phyloP scores from a whole-genome alignment of 2,888 invertebrate genomes.

The Hedychridium roseum region DNA sequence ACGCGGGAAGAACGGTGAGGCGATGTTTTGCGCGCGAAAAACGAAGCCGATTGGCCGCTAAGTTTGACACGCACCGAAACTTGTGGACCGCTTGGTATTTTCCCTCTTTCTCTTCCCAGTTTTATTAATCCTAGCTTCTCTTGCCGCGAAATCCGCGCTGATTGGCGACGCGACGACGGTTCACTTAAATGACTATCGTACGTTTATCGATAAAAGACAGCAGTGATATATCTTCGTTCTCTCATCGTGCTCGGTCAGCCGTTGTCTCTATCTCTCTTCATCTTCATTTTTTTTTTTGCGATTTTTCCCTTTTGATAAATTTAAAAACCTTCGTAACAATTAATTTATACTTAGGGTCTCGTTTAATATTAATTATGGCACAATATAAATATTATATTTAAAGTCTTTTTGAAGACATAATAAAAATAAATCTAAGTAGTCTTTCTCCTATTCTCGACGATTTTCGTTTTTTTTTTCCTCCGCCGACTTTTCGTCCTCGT shows the following conservation, averaged over 20 bases:
- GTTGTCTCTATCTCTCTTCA: background rate
- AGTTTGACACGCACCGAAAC: no score
- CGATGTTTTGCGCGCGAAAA: no score
- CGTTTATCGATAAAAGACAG: conserved; percentile 41
- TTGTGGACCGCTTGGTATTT: no score
- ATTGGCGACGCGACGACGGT: conserved; percentile 26
- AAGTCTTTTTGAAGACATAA: conserved; percentile 63
- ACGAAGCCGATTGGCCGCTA: no score
- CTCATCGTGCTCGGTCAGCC: conserved; percentile 7
- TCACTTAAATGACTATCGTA: conserved; percentile 31
- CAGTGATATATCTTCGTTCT: conserved; percentile 38
- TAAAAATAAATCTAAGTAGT: conserved; percentile 64
- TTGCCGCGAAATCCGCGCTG: conserved; percentile 33
- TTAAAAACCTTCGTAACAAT: conserved; percentile 61
- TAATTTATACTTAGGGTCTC: conserved; percentile 60
- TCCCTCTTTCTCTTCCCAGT: no score
- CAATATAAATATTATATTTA: conserved; percentile 63
- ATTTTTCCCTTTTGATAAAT: conserved; percentile 57
- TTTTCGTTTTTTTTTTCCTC: conserved; percentile 39
- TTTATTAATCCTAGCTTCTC: conserved; percentile 40
- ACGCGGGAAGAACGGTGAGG: no score
- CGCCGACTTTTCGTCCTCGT: conserved; percentile 12
- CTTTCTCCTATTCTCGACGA: conserved; percentile 59
- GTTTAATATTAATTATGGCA: conserved; percentile 64
- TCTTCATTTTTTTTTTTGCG: conserved; percentile 42